Evolutionary conservation across 2,888 invertebrate genomes (phyloP), one percentile per base, ranked within the genome.

Genomic region (Nomada flava): DNA sequence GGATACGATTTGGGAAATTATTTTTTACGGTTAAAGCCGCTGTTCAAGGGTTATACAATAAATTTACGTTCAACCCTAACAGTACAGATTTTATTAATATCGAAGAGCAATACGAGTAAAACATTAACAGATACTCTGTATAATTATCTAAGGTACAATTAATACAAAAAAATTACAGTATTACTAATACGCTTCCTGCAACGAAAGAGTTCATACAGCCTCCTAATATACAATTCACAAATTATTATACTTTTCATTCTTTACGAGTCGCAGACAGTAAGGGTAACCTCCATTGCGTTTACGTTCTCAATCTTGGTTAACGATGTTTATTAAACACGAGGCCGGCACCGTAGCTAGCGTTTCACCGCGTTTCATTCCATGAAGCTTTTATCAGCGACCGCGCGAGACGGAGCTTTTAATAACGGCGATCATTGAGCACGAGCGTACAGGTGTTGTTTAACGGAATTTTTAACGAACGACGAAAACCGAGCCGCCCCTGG

Each of bases 381-480:
- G 52, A 77, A 42, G 59, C 52, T 52, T 64, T 65, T 20, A 60
- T 29, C 55, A 18, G n/a, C 18, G 20, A 4, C n/a, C 64, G 36
- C 15, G 52, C 5, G 55, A 57, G 9, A 18, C 50, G 47, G 18
- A 55, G 67, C 75, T 62, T 78, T 75, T 74, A 74, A 78, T 75
- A 68, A 55, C 47, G 2, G 29, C 36, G 76, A 64, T 70, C 36
- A 64, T 70, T 70, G 63, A 29, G 44, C 15, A 23, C 50, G 15
- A 2, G 2, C 4, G 44, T 52, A 13, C 62, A 15, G 47, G 26
- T 18, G 79, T 68, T 53, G 63, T 63, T 55, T 4, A 26, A 15
- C 26, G 62, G 57, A 80, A 79, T 79, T 80, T 80, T 79, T 73
- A 23, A 80, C 73, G 63, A 73, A 55, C 55, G 18, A 26, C 64